These are phyloP conservation scores for Nesogale talazaci DNA, from an alignment of 2,113 vertebrate genomes.

Conservation along the genomic window DNA sequence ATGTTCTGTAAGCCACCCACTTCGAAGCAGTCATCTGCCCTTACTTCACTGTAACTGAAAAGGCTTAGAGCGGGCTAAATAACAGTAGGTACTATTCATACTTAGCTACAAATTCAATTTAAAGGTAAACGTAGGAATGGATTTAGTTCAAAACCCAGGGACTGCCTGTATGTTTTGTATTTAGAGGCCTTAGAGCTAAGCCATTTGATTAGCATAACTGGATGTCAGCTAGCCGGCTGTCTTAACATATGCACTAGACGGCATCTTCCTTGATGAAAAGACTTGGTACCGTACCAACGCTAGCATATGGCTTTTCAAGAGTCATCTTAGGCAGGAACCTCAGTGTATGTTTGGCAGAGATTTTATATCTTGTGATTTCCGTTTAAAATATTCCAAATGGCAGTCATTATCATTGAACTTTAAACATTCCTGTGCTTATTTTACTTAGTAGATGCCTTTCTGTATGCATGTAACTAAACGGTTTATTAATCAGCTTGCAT, in stretches of 20 bases:
- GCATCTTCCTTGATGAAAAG: conserved; percentile 76
- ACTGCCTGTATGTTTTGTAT: conserved; percentile 39
- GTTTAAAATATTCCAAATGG: conserved; percentile 63
- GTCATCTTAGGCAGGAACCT: conserved; percentile 70
- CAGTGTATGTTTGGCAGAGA: conserved; percentile 64
- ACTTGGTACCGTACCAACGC: conserved; percentile 74
- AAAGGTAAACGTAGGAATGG: background rate
- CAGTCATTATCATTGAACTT: conserved; percentile 64
- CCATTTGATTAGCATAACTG: conserved; percentile 75
- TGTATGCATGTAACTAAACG: background rate
- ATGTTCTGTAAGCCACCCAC: background rate
- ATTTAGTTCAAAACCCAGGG: background rate
- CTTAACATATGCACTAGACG: conserved; percentile 78
- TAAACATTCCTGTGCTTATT: conserved; percentile 51
- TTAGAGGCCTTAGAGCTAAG: conserved; percentile 70
- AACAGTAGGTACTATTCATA: background rate
- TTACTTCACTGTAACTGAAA: too few species aligned
- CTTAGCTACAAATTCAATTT: background rate
- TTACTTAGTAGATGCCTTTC: conserved; percentile 54
- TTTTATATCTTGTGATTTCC: conserved; percentile 59
- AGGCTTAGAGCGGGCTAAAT: too few species aligned
- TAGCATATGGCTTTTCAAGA: conserved; percentile 76
- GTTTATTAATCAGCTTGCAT: conserved; percentile 28
- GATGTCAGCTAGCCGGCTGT: conserved; percentile 77
- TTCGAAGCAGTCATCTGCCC: background rate